Evolutionary conservation across 2,888 invertebrate genomes (phyloP).

Genomic region (Limnephilus auricula): DNA sequence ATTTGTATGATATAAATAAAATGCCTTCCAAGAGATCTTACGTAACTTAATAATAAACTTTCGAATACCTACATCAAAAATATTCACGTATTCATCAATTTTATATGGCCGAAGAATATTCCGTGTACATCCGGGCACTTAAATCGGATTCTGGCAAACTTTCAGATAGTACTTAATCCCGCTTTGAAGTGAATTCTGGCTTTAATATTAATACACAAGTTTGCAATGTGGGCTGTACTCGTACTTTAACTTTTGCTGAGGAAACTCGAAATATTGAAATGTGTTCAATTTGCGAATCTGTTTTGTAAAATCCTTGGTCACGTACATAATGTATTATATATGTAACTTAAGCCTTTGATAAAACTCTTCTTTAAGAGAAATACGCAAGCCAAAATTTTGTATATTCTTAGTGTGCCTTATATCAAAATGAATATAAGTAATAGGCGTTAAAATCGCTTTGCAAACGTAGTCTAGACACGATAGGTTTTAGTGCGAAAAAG

Average conservation of each 20-base stretch:
- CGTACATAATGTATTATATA: no score
- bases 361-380: no score
- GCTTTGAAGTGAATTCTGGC: not conserved
- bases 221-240: not conserved
- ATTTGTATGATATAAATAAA: no score
- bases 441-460: no score
- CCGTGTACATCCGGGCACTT: not conserved
- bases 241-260: not conserved
- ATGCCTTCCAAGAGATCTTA: not conserved
- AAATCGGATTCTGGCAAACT: not conserved
- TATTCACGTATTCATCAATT: not conserved
- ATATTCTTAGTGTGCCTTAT: no score
- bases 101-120: not conserved
- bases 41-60: not conserved
- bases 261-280: not conserved
- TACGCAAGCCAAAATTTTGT: no score
- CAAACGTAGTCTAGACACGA: no score
- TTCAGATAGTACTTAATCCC: not conserved
- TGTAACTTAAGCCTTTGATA: no score
- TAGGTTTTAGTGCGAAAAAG: no score
- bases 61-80: not conserved
- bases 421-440: no score
- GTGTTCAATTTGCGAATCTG: not conserved
- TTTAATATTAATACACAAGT: not conserved
- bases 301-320: not conserved